These are phyloP conservation scores for Pseudopodoces humilis DNA, from an alignment of 2,113 vertebrate genomes.

Conservation along the genomic window DNA sequence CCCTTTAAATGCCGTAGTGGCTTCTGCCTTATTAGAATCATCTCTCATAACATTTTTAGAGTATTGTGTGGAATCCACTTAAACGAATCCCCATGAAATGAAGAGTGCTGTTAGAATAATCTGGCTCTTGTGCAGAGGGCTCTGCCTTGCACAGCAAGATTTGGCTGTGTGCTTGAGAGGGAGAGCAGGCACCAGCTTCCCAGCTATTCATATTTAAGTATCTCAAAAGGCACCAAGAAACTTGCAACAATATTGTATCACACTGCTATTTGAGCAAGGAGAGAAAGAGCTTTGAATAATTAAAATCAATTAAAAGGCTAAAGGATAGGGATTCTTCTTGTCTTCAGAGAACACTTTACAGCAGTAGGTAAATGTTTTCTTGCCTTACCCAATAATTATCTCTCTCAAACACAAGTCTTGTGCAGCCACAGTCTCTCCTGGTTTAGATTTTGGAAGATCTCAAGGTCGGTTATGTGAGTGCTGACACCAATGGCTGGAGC, in stretches of 20 bases:
- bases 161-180: conserved; percentile 8
- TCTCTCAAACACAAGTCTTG: neutral
- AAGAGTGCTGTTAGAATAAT: conserved; percentile 56
- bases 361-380: conserved; percentile 51
- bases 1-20: conserved; percentile 28
- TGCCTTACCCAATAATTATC: conserved; percentile 46
- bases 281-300: conserved; percentile 65
- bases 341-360: conserved; percentile 55
- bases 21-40: conserved; percentile 69
- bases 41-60: conserved; percentile 61
- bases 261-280: conserved; percentile 53
- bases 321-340: conserved; percentile 52
- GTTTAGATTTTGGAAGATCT: neutral
- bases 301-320: conserved; percentile 71
- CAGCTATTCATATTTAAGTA: conserved; percentile 51
- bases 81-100: conserved; percentile 54
- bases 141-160: conserved; percentile 17
- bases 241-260: conserved; percentile 55
- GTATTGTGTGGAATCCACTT: conserved; percentile 60
- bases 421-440: conserved; percentile 1
- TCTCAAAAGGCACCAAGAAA: conserved; percentile 15
- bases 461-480: neutral
- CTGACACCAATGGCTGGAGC: rapidly evolving
- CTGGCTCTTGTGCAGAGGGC: neutral
- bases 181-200: conserved; percentile 13